Evolutionary conservation across 2,888 invertebrate species (phyloP).

Genomic region (Bellardia bayeri): DNA sequence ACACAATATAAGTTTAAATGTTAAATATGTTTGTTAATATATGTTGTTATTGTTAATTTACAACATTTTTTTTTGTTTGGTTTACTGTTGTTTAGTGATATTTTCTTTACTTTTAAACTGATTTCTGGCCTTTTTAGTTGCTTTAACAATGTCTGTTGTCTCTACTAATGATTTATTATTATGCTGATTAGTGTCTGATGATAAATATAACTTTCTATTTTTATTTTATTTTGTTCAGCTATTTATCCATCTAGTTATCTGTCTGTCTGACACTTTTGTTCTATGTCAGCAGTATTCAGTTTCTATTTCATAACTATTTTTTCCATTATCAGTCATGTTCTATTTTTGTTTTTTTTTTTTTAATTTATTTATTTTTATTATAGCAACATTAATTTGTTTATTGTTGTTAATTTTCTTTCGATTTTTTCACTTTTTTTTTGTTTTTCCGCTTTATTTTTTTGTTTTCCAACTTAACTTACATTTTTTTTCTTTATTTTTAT

Average conservation of each 20-base stretch:
- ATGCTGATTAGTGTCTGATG: slow-evolving; percentile 2
- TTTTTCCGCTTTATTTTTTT: neutral
- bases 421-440: slow-evolving; percentile 29
- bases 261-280: neutral
- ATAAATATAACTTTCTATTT: slow-evolving; percentile 27
- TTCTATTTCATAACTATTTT: slow-evolving; percentile 5
- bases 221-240: slow-evolving; percentile 34
- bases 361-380: neutral
- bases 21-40: slow-evolving; percentile 28
- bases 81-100: neutral
- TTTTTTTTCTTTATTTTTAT: slow-evolving; percentile 27
- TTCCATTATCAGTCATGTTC: slow-evolving; percentile 28
- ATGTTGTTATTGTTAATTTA: slow-evolving; percentile 11
- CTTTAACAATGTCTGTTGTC: neutral
- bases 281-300: slow-evolving; percentile 28
- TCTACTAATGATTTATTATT: slow-evolving; percentile 20
- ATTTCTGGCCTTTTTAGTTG: neutral
- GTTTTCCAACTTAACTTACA: slow-evolving; percentile 21
- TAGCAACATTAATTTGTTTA: neutral
- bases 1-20: slow-evolving; percentile 29
- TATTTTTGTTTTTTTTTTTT: slow-evolving; percentile 25
- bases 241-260: neutral
- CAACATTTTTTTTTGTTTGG: slow-evolving; percentile 3
- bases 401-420: neutral
- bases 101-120: slow-evolving; percentile 11